Base-by-base conservation (phyloP, 2,888 invertebrate genomes). In the Chymomyza procnemis region DNA sequence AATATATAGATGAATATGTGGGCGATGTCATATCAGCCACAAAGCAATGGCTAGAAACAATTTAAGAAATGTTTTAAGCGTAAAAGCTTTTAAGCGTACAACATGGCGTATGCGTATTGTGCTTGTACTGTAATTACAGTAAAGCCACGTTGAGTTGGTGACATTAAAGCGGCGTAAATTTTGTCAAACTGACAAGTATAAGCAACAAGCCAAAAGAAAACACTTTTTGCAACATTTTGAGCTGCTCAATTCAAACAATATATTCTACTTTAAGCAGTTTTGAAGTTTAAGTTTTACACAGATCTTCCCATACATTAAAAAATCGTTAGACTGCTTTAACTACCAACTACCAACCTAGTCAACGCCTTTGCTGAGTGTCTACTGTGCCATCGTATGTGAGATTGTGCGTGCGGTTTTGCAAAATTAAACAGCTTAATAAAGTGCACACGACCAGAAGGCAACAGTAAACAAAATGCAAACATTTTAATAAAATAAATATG, bases 31-130 rank as follows among this genome's bases (percentile, higher is more conserved):
- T 50, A 19, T 61, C 21, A 64, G 60, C 76, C 71, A 65, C 70
- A 79, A 75, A 75, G 82, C 74, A 74, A 67, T 75, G 70, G 71
- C 58, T 62, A 74, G 80, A 83, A 79, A 83, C 76, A 76, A 83
- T 83, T 83, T 76, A 76, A 82, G 79, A 78, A 85, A 76, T 74
- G 56, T 16, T 26, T 16, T 71, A 65, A 62, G 70, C 56, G 66
- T 66, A 74, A 77, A 77, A 69, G 78, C 78, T 71, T 76, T 74
- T 71, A 74, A 50, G 74, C 62, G 64, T 57, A 56, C 58, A 60
- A 72, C 80, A 62, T 57, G 70, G 64, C 73, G 80, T 73, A 73
- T 84, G 79, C 50, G 67, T 58, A 60, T 61, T 65, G 22, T 14
- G 19, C 21, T 12, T 50, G 18, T 6, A 12, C 9, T 18, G 63